Evolutionary conservation across 37 sponge, comb jelly and placozoan species (phyloP), one percentile per base, ranked within the genome.

Genomic region (Bolinopsis microptera): DNA sequence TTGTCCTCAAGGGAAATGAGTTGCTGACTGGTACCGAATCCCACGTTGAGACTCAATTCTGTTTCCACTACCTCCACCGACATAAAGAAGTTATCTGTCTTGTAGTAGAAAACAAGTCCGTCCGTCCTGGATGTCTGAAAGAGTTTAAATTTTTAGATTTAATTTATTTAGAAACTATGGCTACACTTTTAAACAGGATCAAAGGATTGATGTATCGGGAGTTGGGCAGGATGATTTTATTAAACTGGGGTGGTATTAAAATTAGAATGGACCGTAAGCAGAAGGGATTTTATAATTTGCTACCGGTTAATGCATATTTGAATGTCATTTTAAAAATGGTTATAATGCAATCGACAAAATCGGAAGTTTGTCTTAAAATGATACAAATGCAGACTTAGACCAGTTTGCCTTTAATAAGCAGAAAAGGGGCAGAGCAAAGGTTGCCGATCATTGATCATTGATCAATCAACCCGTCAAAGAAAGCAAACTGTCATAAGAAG

Each of bases 31-130:
- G 38, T 80, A 16, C 37, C 35, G 38, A 80, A 80, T 24, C 82
- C 82, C 37, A 33, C 37, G 38, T 80, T 80, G 37, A 80, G 23
- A 30, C 37, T 80, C 35, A 80, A 3, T 34, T 36, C 35, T 5
- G 5, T 80, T 24, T 32, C 35, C 38, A 80, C 38, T 30, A 80
- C 37, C 38, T 80, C 82, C 35, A 80, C 82, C 37, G 82, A 31
- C 82, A 80, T 80, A 30, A 80, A 80, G 82, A 36, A 80, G 82
- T 80, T 80, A 36, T 80, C 82, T 35, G 82, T 80, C 82, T 80
- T 80, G 82, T 80, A 80, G 82, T 80, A 80, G 82, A 80, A 80
- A 0, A 80, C 38, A 34, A 80, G 82, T 1, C 82, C 82, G 38
- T 80, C 37, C 22, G 82, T 21, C 37, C 23, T 28, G 2, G 82